Evolutionary conservation across 2,113 vertebrate species (phyloP).

Genomic region (Platysternon megacephalum): DNA sequence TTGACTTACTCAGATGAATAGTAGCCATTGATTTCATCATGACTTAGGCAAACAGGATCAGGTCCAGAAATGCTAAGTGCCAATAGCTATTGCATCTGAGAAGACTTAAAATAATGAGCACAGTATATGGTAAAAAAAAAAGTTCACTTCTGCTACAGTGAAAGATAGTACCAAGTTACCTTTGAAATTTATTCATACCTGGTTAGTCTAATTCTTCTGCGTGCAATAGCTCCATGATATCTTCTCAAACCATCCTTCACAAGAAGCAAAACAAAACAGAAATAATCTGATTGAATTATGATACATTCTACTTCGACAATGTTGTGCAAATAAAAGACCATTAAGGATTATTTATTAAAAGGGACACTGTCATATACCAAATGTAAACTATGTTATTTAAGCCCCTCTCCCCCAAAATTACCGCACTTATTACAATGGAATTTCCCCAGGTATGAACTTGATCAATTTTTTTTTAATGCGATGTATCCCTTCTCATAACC

Average conservation of each 20-base stretch:
- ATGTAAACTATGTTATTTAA: neutral
- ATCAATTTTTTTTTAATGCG: neutral
- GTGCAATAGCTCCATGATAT: slow-evolving; percentile 77
- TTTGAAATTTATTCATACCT: slow-evolving; percentile 69
- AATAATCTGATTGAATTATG: neutral
- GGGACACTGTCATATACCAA: neutral
- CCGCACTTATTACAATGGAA: rapidly evolving
- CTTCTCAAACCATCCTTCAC: slow-evolving; percentile 77
- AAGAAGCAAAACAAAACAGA: slow-evolving; percentile 10
- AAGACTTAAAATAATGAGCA: neutral
- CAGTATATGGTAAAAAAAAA: neutral
- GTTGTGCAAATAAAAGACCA: neutral
- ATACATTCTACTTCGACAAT: neutral
- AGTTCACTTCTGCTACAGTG: neutral
- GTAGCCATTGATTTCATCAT: neutral
- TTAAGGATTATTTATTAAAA: neutral
- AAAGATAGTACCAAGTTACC: neutral
- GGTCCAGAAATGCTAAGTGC: neutral
- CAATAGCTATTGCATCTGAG: rapidly evolving
- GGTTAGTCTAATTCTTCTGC: slow-evolving; percentile 78
- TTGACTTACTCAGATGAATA: neutral
- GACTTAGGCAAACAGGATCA: neutral
- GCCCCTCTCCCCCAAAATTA: neutral
- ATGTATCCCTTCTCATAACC: neutral
- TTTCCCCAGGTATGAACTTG: neutral